Conservation (phyloP, 2,113 vertebrate genomes). For the Helogale parvula region DNA sequence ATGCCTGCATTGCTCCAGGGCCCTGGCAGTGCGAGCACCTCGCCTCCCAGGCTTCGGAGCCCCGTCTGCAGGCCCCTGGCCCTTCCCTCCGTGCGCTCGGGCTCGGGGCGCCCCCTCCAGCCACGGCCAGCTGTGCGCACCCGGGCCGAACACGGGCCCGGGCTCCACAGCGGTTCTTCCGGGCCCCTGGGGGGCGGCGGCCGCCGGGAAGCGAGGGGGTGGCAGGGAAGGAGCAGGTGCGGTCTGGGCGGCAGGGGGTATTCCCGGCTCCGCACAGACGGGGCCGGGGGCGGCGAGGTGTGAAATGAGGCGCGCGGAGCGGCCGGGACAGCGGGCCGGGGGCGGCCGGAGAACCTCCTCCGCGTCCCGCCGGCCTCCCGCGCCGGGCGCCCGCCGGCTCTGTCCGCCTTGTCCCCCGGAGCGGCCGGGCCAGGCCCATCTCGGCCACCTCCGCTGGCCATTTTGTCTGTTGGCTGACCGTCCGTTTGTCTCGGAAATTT, state of each 20-base stretch:
- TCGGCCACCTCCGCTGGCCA: conserved; percentile 43
- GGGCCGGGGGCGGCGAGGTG: conserved; percentile 82
- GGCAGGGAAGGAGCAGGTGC: conserved; percentile 77
- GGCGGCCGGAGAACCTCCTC: conserved; percentile 74
- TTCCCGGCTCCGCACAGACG: conserved; percentile 81
- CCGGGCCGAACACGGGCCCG: background rate
- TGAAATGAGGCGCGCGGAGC: conserved; percentile 73
- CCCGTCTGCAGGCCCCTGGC: background rate
- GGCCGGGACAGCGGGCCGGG: conserved; percentile 77
- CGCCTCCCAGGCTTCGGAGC: background rate
- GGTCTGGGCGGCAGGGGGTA: conserved; percentile 78
- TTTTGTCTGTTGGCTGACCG: conserved; percentile 58
- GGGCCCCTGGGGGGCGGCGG: background rate
- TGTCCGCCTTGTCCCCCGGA: background rate
- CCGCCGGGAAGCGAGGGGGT: conserved; percentile 55
- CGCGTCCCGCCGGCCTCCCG: conserved; percentile 47
- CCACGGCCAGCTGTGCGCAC: background rate
- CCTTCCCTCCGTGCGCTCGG: background rate
- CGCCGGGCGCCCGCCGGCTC: background rate
- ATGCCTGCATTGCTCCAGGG: conserved; percentile 10
- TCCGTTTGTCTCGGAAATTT: conserved; percentile 55
- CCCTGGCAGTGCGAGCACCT: background rate
- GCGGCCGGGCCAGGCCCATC: background rate
- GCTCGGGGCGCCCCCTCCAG: conserved; percentile 47
- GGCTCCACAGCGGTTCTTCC: background rate